Conservation (phyloP, 2,113 vertebrate genomes). For the Nicator chloris region DNA sequence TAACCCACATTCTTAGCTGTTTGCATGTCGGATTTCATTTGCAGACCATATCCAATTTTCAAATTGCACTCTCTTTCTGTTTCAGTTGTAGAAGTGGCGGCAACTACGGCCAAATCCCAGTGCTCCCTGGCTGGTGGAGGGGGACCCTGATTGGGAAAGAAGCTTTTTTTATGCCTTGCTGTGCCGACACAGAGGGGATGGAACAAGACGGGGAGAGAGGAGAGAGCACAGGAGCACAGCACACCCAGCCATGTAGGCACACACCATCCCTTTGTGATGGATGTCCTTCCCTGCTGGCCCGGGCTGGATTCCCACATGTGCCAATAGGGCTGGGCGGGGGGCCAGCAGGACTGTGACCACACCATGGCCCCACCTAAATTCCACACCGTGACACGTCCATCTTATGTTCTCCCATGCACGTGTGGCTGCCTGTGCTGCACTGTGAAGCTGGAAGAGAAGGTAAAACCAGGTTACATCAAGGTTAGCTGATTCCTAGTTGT, state of each 20-base stretch:
- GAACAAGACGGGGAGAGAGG: background rate
- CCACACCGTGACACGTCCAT: rapidly evolving
- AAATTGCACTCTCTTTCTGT: background rate
- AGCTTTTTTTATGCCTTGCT: background rate
- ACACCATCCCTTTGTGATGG: background rate
- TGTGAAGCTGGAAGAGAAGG: background rate
- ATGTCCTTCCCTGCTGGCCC: background rate
- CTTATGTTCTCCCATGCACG: rapidly evolving
- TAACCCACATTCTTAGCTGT: background rate
- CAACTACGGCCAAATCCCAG: background rate
- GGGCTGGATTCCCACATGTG: background rate
- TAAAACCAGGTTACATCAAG: background rate
- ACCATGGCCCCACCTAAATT: rapidly evolving
- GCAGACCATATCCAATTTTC: background rate
- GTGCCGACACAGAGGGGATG: background rate
- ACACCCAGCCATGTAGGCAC: rapidly evolving
- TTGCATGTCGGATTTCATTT: background rate
- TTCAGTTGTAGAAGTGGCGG: background rate
- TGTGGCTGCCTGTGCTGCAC: background rate
- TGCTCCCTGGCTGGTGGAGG: background rate
- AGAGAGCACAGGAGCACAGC: rapidly evolving
- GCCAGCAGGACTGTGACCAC: background rate
- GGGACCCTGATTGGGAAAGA: background rate
- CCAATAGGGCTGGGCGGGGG: rapidly evolving
- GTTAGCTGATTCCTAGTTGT: rapidly evolving